phyloP scores from a whole-genome alignment of 2,113 vertebrate genomes.

The Peromyscus maniculatus region DNA sequence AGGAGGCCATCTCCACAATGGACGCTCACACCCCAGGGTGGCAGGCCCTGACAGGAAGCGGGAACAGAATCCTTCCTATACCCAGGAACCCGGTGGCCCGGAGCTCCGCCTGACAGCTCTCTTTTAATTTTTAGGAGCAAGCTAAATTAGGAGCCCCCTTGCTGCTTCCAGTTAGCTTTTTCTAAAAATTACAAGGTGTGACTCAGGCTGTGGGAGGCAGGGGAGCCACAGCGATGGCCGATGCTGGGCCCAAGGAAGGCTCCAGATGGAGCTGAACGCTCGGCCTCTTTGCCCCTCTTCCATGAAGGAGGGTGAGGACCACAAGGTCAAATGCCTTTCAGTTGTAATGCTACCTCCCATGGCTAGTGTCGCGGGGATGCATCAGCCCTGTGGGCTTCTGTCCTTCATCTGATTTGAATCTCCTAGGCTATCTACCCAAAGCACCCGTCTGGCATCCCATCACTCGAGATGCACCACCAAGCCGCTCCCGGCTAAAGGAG shows the following conservation, averaged over 20 bases:
- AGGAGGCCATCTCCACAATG: not conserved
- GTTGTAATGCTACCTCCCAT: too few relatives aligned
- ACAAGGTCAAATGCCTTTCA: not conserved
- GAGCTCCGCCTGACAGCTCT: not conserved
- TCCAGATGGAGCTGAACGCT: not conserved
- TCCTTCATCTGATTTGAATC: too few relatives aligned
- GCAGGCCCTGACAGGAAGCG: not conserved
- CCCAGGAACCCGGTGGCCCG: too few relatives aligned
- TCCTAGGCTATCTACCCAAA: too few relatives aligned
- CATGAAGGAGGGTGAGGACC: not conserved
- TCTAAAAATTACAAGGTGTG: not conserved
- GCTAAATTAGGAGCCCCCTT: not conserved
- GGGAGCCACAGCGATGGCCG: not conserved
- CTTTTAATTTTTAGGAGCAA: constrained; percentile 2
- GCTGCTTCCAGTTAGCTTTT: not conserved
- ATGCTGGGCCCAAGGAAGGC: not conserved
- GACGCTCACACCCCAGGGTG: too few relatives aligned
- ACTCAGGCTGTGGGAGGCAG: not conserved
- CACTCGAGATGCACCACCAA: not conserved
- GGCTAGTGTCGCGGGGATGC: too few relatives aligned
- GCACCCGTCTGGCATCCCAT: not conserved
- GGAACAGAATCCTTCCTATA: not conserved
- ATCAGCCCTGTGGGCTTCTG: not conserved
- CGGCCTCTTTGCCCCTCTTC: not conserved
- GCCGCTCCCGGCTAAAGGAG: not conserved